phyloP scores from a whole-genome alignment of 2,113 vertebrate species.

The Carassius auratus region DNA sequence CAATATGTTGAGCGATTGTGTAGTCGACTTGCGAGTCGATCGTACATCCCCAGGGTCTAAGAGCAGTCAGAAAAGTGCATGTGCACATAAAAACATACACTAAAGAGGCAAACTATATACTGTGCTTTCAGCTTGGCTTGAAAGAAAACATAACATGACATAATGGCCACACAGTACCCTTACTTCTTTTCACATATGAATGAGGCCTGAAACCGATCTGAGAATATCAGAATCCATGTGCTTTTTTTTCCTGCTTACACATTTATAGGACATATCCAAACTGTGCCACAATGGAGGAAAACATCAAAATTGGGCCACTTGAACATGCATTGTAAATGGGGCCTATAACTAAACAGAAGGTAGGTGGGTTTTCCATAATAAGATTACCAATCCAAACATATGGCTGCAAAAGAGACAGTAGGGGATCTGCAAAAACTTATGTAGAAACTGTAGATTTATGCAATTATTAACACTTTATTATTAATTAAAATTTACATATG shows the following conservation, averaged over 20 bases:
- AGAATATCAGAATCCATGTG: too few species aligned
- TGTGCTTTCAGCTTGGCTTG: neutral
- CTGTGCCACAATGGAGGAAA: too few species aligned
- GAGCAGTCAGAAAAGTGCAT: neutral
- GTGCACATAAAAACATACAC: neutral
- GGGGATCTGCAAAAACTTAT: neutral
- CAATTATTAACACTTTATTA: neutral
- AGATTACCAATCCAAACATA: neutral
- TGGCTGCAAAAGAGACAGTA: neutral
- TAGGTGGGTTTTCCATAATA: neutral
- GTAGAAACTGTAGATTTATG: neutral
- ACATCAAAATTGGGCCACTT: too few species aligned
- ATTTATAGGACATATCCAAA: too few species aligned
- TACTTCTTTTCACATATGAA: too few species aligned
- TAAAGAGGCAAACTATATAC: neutral
- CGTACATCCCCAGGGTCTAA: neutral
- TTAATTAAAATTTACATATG: too few species aligned
- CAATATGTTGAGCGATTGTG: neutral
- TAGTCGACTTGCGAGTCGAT: neutral
- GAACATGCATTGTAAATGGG: too few species aligned
- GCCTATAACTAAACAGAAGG: neutral
- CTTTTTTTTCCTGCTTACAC: too few species aligned
- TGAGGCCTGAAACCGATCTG: too few species aligned
- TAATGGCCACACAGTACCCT: too few species aligned
- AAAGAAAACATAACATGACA: neutral